Evolutionary conservation across 1,140 invertebrate species (phyloP), one percentile per base, ranked within the genome.

Genomic region (Aradophagus sp.): DNA sequence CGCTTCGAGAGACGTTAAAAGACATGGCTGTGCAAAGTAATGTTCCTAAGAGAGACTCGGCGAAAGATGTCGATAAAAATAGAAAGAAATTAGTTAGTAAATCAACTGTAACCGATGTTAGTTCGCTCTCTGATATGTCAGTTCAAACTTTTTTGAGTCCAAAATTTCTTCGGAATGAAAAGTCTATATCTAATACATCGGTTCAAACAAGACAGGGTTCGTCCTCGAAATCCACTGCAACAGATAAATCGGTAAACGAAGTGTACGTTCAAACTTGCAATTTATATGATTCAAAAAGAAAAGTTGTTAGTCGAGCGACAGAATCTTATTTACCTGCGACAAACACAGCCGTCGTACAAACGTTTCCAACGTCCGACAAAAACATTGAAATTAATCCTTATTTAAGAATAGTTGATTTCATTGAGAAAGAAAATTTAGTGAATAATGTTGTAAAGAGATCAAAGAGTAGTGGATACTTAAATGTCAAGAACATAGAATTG

Each of bases 331-430:
- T 12, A 8, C 12, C 13, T 23, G 26, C 29, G 0, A 35, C 15
- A 4, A 61, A n/a, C 1, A 10, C 5, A 1, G 16, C 29, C n/a
- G 23, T 7, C 5, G 32, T 47, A 7, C 44, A 56, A n/a, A 52
- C 42, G 11, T 4, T 16, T n/a, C n/a, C 39, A 11, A 5, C 16
- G 2, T 2, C 16, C 26, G 16, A 31, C 7, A 52, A 14, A 0
- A 41, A 41, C 1, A n/a, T 16, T 27, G 53, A 38, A 8, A 4
- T 31, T 4, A 63, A 53, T 38, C 59, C 59, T 14, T 63, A 45
- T 31, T 44, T 27, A 2, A 63, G 45, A 13, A 38, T 63, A 14
- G 47, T 65, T 0, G 15, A 55, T 12, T 41, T 55, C 12, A 11
- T 47, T 14, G 27, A 48, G 8, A 53, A 41, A n/a, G 31, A 65